Evolutionary conservation across 2,113 vertebrate species (phyloP).

Genomic region (Brachirus orientalis): DNA sequence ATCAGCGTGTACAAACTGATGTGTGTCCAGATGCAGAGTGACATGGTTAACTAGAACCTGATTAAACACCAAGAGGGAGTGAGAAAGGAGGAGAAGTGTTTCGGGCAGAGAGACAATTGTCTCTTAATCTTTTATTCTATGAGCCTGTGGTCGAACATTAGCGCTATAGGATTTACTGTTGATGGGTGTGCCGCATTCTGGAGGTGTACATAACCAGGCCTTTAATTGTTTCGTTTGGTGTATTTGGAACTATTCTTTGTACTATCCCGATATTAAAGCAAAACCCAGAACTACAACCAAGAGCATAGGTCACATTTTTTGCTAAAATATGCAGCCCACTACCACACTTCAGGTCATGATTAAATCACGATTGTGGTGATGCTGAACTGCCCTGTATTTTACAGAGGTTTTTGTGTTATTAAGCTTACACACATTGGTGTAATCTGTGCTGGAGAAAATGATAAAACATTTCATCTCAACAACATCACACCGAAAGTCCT

Average conservation of each 20-base stretch:
- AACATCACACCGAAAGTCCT: too few relatives aligned
- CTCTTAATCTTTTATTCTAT: constrained; percentile 25
- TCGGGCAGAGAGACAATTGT: constrained; percentile 23
- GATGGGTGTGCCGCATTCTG: constrained; percentile 4
- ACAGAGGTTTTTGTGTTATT: background rate
- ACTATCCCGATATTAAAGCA: background rate
- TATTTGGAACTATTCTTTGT: background rate
- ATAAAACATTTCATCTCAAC: background rate
- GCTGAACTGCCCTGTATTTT: background rate
- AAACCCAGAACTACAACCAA: background rate
- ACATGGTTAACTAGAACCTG: constrained; percentile 64
- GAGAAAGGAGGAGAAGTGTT: constrained; percentile 7
- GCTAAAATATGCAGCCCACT: background rate
- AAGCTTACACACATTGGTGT: background rate
- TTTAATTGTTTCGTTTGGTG: background rate
- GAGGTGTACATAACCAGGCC: background rate
- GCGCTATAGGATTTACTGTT: background rate
- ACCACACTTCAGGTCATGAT: background rate
- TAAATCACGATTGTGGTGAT: background rate
- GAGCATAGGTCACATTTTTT: background rate
- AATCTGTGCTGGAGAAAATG: background rate
- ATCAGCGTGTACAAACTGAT: constrained; percentile 41
- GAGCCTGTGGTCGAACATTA: constrained; percentile 3
- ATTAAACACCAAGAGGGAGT: constrained; percentile 55
- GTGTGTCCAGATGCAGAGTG: constrained; percentile 59